Conservation (phyloP, 2,797 vertebrate genomes). For the Spinibarbus caldwelli region DNA sequence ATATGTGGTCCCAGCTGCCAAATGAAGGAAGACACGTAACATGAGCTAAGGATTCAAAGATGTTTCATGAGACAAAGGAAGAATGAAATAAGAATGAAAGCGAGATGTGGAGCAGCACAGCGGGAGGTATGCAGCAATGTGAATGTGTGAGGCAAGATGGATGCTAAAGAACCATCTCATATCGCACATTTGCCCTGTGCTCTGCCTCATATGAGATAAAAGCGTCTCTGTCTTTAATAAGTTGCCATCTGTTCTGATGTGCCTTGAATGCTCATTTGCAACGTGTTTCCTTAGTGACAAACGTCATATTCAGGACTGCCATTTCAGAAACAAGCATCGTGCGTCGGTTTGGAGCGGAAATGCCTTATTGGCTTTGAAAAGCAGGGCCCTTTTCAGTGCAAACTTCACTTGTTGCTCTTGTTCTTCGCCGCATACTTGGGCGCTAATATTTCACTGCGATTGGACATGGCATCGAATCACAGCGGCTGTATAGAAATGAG, state of each 20-base stretch:
- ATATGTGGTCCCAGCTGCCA: constrained; percentile 91
- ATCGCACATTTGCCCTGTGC: constrained; percentile 45
- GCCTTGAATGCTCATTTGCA: constrained; percentile 50
- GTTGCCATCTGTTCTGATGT: constrained; percentile 54
- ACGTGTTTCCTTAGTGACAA: constrained; percentile 47
- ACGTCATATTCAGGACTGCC: constrained; percentile 34
- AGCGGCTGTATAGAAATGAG: constrained; percentile 32
- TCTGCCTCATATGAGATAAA: constrained; percentile 51
- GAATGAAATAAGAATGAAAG: constrained; percentile 38
- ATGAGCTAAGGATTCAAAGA: constrained; percentile 31
- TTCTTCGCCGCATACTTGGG: constrained; percentile 2
- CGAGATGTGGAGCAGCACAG: constrained; percentile 14
- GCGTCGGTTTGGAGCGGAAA: constrained; percentile 21
- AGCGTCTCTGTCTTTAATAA: constrained; percentile 35
- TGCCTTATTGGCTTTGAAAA: neutral
- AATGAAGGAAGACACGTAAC: constrained; percentile 37
- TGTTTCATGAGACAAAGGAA: constrained; percentile 17
- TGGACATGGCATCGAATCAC: constrained; percentile 29
- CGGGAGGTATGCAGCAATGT: constrained; percentile 10
- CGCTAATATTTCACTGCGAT: constrained; percentile 23
- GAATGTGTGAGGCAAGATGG: constrained; percentile 36
- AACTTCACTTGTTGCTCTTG: constrained; percentile 15
- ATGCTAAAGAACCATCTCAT: constrained; percentile 30
- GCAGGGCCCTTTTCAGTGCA: neutral
- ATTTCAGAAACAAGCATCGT: constrained; percentile 18